Base-by-base conservation (phyloP, 2,888 invertebrate species). In the Drosophila longiperda region DNA sequence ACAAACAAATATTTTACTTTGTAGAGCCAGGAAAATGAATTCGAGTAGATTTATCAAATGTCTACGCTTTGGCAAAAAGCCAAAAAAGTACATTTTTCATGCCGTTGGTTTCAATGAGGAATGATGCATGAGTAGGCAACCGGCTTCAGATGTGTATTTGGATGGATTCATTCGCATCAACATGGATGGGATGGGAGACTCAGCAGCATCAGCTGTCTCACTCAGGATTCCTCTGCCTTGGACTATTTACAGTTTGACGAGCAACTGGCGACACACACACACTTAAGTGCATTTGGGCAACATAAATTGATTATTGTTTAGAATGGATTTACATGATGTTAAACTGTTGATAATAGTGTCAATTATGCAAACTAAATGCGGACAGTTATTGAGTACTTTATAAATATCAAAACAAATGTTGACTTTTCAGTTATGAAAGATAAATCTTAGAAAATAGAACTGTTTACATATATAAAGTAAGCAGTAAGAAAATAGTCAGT, bases 1-100 rank as follows among this genome's bases (percentile, higher is more conserved):
- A 29, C 29, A 3, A 42, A 36, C 11, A 80, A 74, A 71, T 69
- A 79, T 64, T 71, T 84, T 55, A 63, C 52, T 76, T 73, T 60
- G 17, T 20, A 45, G 52, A 40, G 23, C 40, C 5, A 20, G 20
- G 3, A 26, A 49, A 58, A 68, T 67, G 64, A 55, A 49, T 52
- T 29, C 45, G 57, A 53, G 54, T 20, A 55, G 62, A 72, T 72
- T 64, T 66, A 70, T 63, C 70, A 73, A 60, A 63, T 45, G 53
- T 38, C 38, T 53, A 34, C 50, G 17, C 40, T 20, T 62, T 78
- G 79, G 82, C 84, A 62, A 34, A 53, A 54, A 66, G 68, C 78
- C 72, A 77, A 45, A 66, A 50, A 57, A 50, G 34, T 42, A 50
- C 26, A 61, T 67, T 80, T 75, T 75, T 63, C 68, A 77, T 74